Evolutionary conservation across 2,113 vertebrate species (phyloP).

Genomic region (Maccullochella peelii): DNA sequence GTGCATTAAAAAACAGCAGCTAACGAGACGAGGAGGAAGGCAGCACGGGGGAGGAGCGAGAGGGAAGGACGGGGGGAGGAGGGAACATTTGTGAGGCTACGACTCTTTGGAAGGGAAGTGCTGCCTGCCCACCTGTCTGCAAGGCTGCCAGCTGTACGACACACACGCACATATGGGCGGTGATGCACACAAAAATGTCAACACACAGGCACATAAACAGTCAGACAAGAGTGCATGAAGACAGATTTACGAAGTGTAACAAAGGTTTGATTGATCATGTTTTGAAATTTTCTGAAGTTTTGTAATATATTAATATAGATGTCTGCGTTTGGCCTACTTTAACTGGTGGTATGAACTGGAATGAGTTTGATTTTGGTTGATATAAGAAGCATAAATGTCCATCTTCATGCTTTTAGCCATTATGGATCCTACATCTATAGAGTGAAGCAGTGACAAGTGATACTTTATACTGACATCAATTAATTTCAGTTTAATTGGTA

Average conservation of each 20-base stretch:
- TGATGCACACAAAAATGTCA: conserved; percentile 49
- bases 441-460: not conserved
- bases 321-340: not conserved
- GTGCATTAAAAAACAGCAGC: conserved; percentile 68
- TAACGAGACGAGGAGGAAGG: conserved; percentile 70
- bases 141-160: conserved; percentile 77
- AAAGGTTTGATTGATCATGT: conserved; percentile 17
- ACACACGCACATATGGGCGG: conserved; percentile 49
- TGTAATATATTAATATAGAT: not conserved
- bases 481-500: not conserved
- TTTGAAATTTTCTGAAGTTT: not conserved
- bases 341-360: not conserved
- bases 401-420: too few species aligned
- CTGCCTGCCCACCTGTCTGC: conserved; percentile 82
- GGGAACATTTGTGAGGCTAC: conserved; percentile 78
- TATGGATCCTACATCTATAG: too few species aligned
- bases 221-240: conserved; percentile 11
- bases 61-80: conserved; percentile 36
- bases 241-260: conserved; percentile 38
- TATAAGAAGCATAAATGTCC: not conserved
- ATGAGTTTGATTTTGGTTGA: not conserved
- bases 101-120: conserved; percentile 79
- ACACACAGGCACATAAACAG: conserved; percentile 40
- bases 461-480: too few species aligned
- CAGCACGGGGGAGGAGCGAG: conserved; percentile 28